Percentiles rank a stretch among this genome's conserved stretches.
Conservation (phyloP, 2,113 vertebrate genomes). For the Trichechus manatus region DNA sequence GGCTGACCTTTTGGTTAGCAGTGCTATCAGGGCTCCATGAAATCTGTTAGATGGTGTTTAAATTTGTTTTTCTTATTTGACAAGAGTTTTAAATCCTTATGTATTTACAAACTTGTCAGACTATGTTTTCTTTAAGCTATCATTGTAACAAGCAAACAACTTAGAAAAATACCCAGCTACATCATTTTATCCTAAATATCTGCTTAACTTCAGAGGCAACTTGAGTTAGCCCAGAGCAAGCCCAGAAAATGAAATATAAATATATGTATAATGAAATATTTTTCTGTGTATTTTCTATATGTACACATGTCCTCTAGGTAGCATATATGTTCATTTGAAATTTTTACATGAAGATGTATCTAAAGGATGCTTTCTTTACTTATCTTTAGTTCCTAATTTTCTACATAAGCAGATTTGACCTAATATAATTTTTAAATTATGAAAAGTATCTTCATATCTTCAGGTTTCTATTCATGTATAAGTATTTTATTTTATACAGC, state of each 20-base stretch:
- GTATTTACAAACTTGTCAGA: constrained; percentile 33
- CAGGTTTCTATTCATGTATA: background rate
- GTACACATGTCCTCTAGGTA: constrained; percentile 2
- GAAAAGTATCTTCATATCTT: constrained; percentile 25
- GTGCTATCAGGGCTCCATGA: background rate
- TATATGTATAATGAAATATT: background rate
- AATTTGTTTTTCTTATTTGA: constrained; percentile 43
- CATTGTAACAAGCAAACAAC: background rate
- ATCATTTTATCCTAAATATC: background rate
- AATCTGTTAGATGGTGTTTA: background rate
- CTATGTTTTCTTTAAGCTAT: constrained; percentile 21
- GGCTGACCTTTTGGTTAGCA: too few relatives aligned
- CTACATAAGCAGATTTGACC: background rate
- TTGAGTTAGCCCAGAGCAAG: background rate
- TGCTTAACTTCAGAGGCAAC: constrained; percentile 35
- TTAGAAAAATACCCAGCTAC: constrained; percentile 3
- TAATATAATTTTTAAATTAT: background rate
- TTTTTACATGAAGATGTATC: background rate
- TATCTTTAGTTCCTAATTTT: constrained; percentile 38
- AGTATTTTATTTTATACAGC: constrained; percentile 15
- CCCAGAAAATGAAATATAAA: background rate
- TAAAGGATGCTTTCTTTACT: background rate
- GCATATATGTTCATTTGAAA: background rate
- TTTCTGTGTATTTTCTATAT: background rate
- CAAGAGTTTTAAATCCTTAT: constrained; percentile 3